phyloP scores from a whole-genome alignment of 2,888 invertebrate species.

The Dolichopus griseipennis region DNA sequence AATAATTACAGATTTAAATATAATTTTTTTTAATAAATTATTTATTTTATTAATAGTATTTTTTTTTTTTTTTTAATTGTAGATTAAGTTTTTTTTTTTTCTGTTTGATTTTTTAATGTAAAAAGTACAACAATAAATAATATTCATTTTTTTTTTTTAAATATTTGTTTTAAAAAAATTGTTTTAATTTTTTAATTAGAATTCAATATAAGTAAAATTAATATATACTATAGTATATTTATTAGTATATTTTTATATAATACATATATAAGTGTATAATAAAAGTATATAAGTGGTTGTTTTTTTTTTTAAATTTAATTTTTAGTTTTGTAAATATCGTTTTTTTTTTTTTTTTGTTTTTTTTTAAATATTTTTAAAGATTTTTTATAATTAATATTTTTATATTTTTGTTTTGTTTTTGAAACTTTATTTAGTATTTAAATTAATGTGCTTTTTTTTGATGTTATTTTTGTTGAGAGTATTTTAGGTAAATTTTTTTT shows the following conservation, averaged over 20 bases:
- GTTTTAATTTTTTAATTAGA: background rate
- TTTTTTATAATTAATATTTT: background rate
- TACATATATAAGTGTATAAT: too few relatives aligned
- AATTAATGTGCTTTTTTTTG: background rate
- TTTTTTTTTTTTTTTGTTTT: background rate
- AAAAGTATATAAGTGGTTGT: background rate
- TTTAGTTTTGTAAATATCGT: slow-evolving; percentile 1
- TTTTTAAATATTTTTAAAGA: background rate
- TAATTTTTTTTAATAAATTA: too few relatives aligned
- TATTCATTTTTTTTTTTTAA: background rate
- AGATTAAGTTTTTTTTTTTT: background rate
- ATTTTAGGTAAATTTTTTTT: too few relatives aligned
- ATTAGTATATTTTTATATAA: background rate
- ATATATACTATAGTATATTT: background rate
- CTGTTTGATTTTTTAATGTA: background rate
- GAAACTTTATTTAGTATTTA: too few relatives aligned
- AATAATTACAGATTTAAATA: too few relatives aligned
- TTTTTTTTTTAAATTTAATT: background rate
- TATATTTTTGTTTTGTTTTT: too few relatives aligned
- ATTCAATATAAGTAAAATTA: background rate
- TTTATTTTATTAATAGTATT: too few relatives aligned
- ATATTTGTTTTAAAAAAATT: background rate
- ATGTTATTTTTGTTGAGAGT: background rate
- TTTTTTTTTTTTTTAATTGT: too few relatives aligned
- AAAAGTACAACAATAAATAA: slow-evolving; percentile 6